A percentile compares a stretch with the other conserved stretches of the same genome.
Evolutionary conservation across 2,888 invertebrate genomes (phyloP).

Genomic region (Phyllotreta cruciferae): DNA sequence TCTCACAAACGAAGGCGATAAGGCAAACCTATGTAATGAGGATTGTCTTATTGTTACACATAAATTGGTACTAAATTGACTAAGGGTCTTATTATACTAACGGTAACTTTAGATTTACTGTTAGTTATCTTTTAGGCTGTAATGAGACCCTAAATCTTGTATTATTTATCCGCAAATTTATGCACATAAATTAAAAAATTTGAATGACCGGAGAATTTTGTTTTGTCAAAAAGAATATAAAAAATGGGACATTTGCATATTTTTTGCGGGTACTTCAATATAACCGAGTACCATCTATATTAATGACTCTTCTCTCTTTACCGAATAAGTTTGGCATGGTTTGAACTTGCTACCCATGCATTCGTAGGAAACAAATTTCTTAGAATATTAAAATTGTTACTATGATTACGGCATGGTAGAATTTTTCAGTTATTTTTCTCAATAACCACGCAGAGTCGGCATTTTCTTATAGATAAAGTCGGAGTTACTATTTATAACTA

Average conservation of each 20-base stretch:
- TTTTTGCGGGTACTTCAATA: not conserved
- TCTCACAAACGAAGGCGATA: conserved; percentile 3
- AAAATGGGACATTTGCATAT: not conserved
- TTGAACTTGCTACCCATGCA: conserved; percentile 52
- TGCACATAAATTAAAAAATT: too few relatives aligned
- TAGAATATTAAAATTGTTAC: conserved; percentile 48
- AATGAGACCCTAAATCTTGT: too few relatives aligned
- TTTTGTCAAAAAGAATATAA: not conserved
- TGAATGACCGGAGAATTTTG: too few relatives aligned
- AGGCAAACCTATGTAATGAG: not conserved
- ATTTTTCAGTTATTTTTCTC: conserved; percentile 35
- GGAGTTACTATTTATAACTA: not conserved
- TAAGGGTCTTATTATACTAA: too few relatives aligned
- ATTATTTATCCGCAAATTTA: too few relatives aligned
- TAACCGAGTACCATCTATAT: too few relatives aligned
- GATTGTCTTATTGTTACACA: conserved; percentile 6
- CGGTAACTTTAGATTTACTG: too few relatives aligned
- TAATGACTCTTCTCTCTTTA: conserved; percentile 37
- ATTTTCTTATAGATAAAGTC: conserved; percentile 9
- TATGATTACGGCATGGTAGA: conserved; percentile 50
- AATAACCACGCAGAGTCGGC: conserved; percentile 5
- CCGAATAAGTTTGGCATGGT: conserved; percentile 48
- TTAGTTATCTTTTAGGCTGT: too few relatives aligned
- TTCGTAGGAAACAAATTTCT: conserved; percentile 48
- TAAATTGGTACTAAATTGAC: too few relatives aligned